A percentile compares a stretch with the other conserved stretches of the same genome.
phyloP scores from a whole-genome alignment of 2,888 invertebrate species.

The Pachymerium ferrugineum region DNA sequence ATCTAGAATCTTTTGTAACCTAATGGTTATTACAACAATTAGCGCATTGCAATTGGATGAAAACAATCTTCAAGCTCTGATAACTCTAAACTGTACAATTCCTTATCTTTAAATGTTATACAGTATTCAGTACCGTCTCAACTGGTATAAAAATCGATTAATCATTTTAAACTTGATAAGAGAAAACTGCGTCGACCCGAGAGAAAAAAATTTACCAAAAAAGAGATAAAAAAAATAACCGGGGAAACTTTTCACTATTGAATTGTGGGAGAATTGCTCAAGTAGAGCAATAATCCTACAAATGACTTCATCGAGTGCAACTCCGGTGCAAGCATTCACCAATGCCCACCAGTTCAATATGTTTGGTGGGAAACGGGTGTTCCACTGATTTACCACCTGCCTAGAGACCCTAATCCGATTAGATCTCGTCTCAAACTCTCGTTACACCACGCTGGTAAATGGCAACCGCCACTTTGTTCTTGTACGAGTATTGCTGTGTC shows the following conservation, averaged over 20 bases:
- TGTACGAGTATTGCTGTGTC: no score
- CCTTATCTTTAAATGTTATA: no score
- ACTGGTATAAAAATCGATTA: no score
- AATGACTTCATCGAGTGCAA: neutral
- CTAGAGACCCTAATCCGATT: neutral
- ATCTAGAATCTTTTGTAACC: no score
- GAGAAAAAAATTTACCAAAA: neutral
- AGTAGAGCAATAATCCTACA: neutral
- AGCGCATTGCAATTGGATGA: no score
- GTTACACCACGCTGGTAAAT: neutral
- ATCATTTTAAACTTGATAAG: no score
- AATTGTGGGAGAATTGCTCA: neutral
- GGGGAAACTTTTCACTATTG: no score
- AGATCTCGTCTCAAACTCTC: neutral
- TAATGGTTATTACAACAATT: no score
- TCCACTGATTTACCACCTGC: neutral
- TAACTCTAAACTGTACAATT: no score
- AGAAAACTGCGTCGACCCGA: no score
- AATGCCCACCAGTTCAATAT: neutral
- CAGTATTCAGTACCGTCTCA: no score
- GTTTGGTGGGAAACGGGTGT: neutral
- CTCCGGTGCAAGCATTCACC: neutral
- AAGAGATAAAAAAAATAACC: neutral
- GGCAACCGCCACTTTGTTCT: neutral
- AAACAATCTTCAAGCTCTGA: no score